Evolutionary conservation across 2,113 vertebrate species (phyloP).

Genomic region (Sardina pilchardus): DNA sequence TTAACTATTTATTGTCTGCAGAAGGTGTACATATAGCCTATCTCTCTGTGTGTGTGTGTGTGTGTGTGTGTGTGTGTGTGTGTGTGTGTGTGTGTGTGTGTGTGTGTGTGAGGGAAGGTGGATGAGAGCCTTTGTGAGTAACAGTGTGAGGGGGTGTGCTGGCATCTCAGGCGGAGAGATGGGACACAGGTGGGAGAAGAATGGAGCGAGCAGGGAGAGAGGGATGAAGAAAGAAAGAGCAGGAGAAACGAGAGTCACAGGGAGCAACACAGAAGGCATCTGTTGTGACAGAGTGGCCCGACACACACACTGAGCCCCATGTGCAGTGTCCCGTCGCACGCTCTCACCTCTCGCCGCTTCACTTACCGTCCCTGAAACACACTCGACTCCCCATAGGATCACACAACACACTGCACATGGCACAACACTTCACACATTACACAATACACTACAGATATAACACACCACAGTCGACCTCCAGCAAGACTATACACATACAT

Average conservation of each 20-base stretch:
- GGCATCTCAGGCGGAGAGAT: slow-evolving; percentile 42
- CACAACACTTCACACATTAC: background rate
- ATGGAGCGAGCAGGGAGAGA: slow-evolving; percentile 25
- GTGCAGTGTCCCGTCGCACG: background rate
- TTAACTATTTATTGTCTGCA: slow-evolving; percentile 51
- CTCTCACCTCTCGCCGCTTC: background rate
- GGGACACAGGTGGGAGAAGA: slow-evolving; percentile 46
- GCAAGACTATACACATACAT: background rate
- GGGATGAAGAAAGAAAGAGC: background rate
- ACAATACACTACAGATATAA: background rate
- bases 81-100: slow-evolving; percentile 18
- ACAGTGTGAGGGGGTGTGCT: slow-evolving; percentile 37
- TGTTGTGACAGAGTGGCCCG: background rate
- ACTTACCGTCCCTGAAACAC: background rate
- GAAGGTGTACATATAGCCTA: slow-evolving; percentile 17
- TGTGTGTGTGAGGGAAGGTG: slow-evolving; percentile 19
- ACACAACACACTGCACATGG: background rate
- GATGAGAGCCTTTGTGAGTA: slow-evolving; percentile 11
- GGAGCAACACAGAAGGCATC: background rate
- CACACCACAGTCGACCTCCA: background rate
- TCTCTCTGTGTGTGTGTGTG: slow-evolving; percentile 29
- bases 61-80: slow-evolving; percentile 20
- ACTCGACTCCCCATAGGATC: background rate
- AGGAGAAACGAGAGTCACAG: slow-evolving; percentile 12
- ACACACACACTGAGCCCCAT: background rate